A percentile compares a stretch with the other conserved stretches of the same genome.
Evolutionary conservation across 2,888 invertebrate genomes (phyloP).

Genomic region (Lycocerus yunnanus): DNA sequence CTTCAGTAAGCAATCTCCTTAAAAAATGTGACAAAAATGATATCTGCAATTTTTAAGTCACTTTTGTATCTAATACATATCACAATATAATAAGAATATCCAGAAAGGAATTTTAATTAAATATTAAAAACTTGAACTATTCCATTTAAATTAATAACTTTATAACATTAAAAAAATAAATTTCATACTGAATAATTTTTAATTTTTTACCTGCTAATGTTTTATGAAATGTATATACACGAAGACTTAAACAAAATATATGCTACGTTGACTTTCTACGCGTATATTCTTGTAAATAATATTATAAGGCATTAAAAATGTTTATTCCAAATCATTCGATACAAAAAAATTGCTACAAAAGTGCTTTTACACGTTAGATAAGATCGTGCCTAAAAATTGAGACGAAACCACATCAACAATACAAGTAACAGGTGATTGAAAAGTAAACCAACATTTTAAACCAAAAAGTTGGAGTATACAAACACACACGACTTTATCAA

Average conservation of each 20-base stretch:
- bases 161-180: too few relatives aligned
- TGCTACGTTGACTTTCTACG: not conserved
- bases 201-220: too few relatives aligned
- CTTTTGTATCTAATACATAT: too few relatives aligned
- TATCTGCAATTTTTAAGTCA: too few relatives aligned
- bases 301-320: not conserved
- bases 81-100: too few relatives aligned
- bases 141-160: too few relatives aligned
- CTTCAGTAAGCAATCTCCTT: too few relatives aligned
- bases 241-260: not conserved
- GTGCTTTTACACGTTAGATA: not conserved
- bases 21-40: too few relatives aligned
- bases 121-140: too few relatives aligned
- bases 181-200: too few relatives aligned
- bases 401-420: not conserved
- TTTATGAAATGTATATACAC: not conserved
- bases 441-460: constrained; percentile 14
- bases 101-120: too few relatives aligned
- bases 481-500: constrained; percentile 23
- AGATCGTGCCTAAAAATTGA: constrained; percentile 2
- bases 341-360: not conserved
- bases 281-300: too few relatives aligned
- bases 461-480: constrained; percentile 6
- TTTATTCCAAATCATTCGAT: not conserved
- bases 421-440: constrained; percentile 17